These are phyloP conservation scores for Sibirionetta formosa DNA, from an alignment of 2,797 vertebrate species.

Conservation along the genomic window DNA sequence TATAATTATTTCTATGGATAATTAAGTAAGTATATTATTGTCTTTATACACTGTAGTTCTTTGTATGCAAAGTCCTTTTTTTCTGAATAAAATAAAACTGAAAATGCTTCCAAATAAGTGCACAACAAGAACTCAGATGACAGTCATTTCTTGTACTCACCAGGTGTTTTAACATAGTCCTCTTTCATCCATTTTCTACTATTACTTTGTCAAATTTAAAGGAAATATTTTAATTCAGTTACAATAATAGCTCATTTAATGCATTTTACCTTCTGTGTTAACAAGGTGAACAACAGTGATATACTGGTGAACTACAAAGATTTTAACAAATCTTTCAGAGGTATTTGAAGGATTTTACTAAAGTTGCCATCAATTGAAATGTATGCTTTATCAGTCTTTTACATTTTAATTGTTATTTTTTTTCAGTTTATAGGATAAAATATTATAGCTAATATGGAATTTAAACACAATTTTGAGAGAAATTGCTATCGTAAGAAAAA, in stretches of 20 bases:
- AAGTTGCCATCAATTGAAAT: not conserved
- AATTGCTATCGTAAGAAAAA: not conserved
- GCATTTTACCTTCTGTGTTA: not conserved
- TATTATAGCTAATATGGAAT: not conserved
- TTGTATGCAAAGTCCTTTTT: not conserved
- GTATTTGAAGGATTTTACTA: not conserved
- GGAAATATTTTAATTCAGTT: slow-evolving; percentile 20
- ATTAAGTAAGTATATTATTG: not conserved
- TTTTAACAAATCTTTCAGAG: not conserved
- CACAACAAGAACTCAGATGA: not conserved
- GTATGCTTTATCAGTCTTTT: not conserved
- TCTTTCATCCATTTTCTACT: not conserved
- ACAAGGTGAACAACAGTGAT: not conserved
- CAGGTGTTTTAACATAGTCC: not conserved
- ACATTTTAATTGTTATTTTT: not conserved
- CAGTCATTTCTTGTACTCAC: not conserved
- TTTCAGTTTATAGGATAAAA: not conserved
- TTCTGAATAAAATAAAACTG: not conserved
- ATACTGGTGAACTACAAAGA: not conserved
- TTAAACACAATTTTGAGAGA: not conserved
- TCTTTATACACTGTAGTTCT: not conserved
- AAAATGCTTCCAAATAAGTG: not conserved
- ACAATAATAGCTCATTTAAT: not conserved
- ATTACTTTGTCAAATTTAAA: not conserved
- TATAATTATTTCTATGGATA: not conserved